Evolutionary conservation across 2,113 vertebrate species (phyloP).

Genomic region (Passer montanus): DNA sequence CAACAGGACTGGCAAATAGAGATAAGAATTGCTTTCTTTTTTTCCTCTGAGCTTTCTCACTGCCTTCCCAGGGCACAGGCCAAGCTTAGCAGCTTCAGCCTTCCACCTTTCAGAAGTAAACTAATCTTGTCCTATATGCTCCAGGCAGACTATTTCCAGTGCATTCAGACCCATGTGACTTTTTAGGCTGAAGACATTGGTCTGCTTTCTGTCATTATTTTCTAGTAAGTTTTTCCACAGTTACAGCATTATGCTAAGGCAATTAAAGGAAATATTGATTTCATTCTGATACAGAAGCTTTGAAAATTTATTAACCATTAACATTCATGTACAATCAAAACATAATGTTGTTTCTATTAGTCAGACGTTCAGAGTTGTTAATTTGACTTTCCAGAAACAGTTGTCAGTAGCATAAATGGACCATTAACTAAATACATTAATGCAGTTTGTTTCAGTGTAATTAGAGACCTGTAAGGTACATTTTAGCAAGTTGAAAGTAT

Average conservation of each 20-base stretch:
- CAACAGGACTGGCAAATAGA: too few species aligned
- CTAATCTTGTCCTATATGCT: background rate
- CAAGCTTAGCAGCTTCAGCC: background rate
- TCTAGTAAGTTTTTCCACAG: background rate
- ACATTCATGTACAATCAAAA: background rate
- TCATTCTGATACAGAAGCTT: background rate
- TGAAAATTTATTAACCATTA: background rate
- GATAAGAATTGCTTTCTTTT: too few species aligned
- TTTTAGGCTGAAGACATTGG: background rate
- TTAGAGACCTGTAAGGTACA: background rate
- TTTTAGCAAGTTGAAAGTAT: background rate
- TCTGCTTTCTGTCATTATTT: background rate
- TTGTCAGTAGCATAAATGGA: constrained; percentile 27
- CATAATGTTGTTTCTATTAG: background rate
- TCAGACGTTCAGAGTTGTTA: background rate
- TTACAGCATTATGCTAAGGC: background rate
- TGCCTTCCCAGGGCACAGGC: background rate
- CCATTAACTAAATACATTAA: constrained; percentile 14
- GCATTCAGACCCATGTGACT: background rate
- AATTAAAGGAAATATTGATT: constrained; percentile 23
- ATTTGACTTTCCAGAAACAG: constrained; percentile 14
- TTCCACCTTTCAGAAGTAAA: background rate
- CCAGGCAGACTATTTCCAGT: background rate
- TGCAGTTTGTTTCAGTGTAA: background rate
- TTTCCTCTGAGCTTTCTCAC: too few species aligned